Evolutionary conservation across 2,888 invertebrate genomes (phyloP).

Genomic region (Pristionchus exspectatus): DNA sequence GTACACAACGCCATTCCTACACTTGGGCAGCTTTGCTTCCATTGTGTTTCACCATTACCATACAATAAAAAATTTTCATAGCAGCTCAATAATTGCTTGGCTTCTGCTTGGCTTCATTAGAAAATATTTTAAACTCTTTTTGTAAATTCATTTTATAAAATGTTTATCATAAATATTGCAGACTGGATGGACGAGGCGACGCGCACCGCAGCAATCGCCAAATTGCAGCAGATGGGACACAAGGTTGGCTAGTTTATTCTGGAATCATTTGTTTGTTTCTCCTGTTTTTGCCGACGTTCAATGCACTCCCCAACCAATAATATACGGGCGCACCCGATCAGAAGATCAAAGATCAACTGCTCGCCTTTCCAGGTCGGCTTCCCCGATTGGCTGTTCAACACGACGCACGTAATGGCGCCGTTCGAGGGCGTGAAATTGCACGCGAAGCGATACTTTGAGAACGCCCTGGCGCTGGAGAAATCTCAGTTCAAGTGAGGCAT

Average conservation of each 20-base stretch:
- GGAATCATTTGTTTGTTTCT: no score
- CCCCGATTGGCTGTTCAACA: slow-evolving; percentile 64
- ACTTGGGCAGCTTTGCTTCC: no score
- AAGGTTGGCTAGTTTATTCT: slow-evolving; percentile 56
- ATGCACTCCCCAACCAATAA: no score
- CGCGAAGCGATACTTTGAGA: slow-evolving; percentile 71
- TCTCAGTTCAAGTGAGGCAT: slow-evolving; percentile 61
- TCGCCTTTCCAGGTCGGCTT: slow-evolving; percentile 42
- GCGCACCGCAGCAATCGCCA: slow-evolving; percentile 68
- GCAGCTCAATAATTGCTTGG: no score
- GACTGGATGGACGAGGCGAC: slow-evolving; percentile 77
- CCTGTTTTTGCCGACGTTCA: no score
- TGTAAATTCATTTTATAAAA: no score
- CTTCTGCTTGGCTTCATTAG: no score
- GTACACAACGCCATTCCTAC: no score
- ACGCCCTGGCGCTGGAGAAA: slow-evolving; percentile 67
- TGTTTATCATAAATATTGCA: slow-evolving; percentile 50
- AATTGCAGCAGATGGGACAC: slow-evolving; percentile 71
- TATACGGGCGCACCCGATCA: no score
- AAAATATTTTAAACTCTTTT: no score
- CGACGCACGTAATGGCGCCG: slow-evolving; percentile 67
- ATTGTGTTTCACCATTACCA: neutral
- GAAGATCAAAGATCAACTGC: neutral
- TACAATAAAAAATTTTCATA: no score
- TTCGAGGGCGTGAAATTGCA: slow-evolving; percentile 68